Percentiles rank a stretch among this genome's conserved stretches.
Evolutionary conservation across 2,797 vertebrate species (phyloP).

Genomic region (Lophotriccus pileatus): DNA sequence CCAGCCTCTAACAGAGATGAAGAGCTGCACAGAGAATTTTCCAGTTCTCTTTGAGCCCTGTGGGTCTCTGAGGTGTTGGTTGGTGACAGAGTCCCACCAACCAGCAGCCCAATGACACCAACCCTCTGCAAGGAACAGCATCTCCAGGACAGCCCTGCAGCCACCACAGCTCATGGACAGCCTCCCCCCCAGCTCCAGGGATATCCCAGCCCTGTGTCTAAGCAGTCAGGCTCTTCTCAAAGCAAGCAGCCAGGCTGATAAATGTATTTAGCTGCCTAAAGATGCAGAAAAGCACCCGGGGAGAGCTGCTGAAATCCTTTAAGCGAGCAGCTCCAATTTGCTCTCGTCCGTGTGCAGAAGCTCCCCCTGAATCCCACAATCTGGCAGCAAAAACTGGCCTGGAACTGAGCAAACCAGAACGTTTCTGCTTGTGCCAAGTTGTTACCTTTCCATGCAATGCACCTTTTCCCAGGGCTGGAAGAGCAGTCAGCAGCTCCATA

Average conservation of each 20-base stretch:
- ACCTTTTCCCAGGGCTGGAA: conserved; percentile 1
- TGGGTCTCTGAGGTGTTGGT: accelerated
- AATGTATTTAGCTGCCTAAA: neutral
- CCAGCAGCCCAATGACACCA: accelerated
- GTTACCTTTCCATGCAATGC: neutral
- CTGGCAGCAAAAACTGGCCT: neutral
- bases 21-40: neutral
- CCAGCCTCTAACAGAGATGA: neutral
- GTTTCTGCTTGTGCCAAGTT: neutral
- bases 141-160: neutral
- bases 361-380: accelerated
- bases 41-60: neutral
- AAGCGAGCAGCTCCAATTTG: neutral
- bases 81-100: neutral
- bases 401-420: accelerated
- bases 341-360: accelerated
- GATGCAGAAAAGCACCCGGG: neutral
- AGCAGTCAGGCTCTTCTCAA: neutral
- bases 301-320: neutral
- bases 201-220: neutral
- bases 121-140: accelerated
- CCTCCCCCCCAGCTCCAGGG: neutral
- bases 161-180: accelerated
- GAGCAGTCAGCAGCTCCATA: neutral
- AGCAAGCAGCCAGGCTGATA: neutral